Evolutionary conservation across 2,797 vertebrate genomes (phyloP).

Genomic region (Todus mexicanus): DNA sequence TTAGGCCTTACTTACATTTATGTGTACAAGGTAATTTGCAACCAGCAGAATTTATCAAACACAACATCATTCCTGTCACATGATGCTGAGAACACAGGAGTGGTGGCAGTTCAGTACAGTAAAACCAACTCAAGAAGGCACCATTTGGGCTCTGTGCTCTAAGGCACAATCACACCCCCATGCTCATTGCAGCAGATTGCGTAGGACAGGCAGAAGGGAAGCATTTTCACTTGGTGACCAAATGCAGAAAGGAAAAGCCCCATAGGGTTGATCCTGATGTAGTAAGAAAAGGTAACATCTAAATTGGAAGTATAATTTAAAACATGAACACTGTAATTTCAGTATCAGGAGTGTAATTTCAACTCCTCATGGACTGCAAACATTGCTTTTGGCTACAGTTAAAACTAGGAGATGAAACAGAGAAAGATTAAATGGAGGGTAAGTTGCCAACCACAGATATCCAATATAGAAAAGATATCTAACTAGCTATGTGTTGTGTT

Average conservation of each 20-base stretch:
- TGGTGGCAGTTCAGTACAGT: not conserved
- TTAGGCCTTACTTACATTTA: not conserved
- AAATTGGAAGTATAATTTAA: not conserved
- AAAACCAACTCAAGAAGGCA: not conserved
- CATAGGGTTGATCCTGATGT: not conserved
- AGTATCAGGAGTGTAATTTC: not conserved
- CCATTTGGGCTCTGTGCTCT: not conserved
- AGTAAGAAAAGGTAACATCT: not conserved
- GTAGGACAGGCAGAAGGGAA: not conserved
- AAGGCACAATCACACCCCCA: accelerated
- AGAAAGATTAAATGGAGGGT: not conserved
- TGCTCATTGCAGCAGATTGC: not conserved
- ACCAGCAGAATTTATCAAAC: not conserved
- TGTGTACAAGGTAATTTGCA: not conserved
- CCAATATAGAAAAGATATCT: not conserved
- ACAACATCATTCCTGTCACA: not conserved
- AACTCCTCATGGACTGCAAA: not conserved
- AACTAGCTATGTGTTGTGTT: not conserved
- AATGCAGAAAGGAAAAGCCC: not conserved
- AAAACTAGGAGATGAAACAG: not conserved
- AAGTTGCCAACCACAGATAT: not conserved
- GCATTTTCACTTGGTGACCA: not conserved
- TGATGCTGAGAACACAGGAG: not conserved
- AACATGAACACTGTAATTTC: not conserved
- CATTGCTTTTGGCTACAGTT: not conserved